A percentile compares a stretch with the other conserved stretches of the same genome.
Evolutionary conservation across 2,113 vertebrate species (phyloP).

Genomic region (Baryphthengus martii): DNA sequence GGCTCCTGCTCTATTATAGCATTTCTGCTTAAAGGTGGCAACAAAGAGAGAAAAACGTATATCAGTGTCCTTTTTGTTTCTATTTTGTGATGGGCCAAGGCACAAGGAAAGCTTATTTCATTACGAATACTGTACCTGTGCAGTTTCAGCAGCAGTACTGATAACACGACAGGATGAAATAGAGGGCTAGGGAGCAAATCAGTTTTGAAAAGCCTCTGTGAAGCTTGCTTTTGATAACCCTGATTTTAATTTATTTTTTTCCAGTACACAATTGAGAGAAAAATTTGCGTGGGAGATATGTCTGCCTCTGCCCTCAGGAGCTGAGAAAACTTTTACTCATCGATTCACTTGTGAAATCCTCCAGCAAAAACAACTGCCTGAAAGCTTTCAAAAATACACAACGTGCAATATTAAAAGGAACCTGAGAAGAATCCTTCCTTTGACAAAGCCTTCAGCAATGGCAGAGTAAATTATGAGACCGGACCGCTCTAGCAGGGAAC

Average conservation of each 20-base stretch:
- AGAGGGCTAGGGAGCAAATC: neutral
- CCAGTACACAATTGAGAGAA: neutral
- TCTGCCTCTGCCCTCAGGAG: neutral
- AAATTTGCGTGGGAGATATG: neutral
- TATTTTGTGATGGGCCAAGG: neutral
- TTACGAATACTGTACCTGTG: neutral
- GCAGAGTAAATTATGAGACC: neutral
- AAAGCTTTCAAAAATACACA: neutral
- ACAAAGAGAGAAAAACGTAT: neutral
- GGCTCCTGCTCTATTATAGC: neutral
- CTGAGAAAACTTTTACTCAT: neutral
- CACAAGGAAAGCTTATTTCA: neutral
- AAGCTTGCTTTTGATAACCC: neutral
- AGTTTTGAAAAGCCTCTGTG: neutral
- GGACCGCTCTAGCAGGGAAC: neutral
- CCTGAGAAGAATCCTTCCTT: neutral
- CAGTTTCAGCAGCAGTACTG: neutral
- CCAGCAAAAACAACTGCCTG: neutral
- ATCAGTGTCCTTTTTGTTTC: neutral
- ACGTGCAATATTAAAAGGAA: neutral
- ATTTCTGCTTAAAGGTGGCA: neutral
- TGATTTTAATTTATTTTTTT: slow-evolving; percentile 1
- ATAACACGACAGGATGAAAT: neutral
- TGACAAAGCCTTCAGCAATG: neutral
- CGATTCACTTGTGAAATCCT: neutral